phyloP scores from a whole-genome alignment of 2,888 invertebrate species.

The Bugula neritina region DNA sequence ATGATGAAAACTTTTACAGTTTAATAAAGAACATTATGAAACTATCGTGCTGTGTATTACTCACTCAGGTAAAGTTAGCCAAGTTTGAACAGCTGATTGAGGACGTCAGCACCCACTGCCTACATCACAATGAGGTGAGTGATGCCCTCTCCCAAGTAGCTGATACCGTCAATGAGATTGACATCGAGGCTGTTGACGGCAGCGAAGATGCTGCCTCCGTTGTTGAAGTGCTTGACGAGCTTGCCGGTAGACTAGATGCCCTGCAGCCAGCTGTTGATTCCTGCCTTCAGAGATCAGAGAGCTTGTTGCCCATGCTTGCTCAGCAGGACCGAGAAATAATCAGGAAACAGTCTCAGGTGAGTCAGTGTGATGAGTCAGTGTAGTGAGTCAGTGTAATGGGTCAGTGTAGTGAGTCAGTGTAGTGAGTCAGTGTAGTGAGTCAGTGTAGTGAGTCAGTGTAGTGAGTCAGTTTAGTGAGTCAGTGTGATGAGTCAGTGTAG shows the following conservation, averaged over 20 bases:
- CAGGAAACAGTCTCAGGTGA: background rate
- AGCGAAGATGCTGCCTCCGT: background rate
- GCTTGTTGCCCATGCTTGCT: background rate
- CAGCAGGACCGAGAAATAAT: slow-evolving; percentile 7
- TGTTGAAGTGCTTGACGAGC: background rate
- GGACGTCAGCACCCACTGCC: slow-evolving; percentile 21
- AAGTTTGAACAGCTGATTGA: slow-evolving; percentile 22
- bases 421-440: no score
- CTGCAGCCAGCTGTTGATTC: background rate
- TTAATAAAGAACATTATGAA: no score
- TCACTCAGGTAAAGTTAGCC: slow-evolving; percentile 17
- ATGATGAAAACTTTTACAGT: no score
- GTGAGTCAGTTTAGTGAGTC: no score
- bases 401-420: no score
- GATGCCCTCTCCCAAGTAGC: background rate
- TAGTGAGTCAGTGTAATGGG: no score
- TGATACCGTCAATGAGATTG: background rate
- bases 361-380: no score
- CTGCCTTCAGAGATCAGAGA: slow-evolving; percentile 12
- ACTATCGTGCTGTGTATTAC: background rate
- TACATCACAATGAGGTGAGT: slow-evolving; percentile 19
- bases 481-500: no score
- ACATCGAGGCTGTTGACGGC: background rate
- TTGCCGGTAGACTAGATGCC: background rate
- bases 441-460: no score